Evolutionary conservation across 2,113 vertebrate genomes (phyloP).

Genomic region (Antigone vipio): DNA sequence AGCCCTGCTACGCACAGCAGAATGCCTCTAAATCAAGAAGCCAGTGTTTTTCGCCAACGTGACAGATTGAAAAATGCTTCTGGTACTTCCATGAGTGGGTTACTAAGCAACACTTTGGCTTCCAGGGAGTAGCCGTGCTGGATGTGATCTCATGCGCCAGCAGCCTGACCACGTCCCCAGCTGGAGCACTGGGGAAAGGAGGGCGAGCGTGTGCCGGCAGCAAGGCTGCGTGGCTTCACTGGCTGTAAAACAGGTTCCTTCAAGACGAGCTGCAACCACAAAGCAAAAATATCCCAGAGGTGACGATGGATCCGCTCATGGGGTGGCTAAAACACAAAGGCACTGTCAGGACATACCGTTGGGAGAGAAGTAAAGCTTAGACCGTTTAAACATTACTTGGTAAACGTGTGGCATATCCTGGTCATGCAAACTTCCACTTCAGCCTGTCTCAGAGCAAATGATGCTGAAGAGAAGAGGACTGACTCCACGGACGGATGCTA

Average conservation of each 20-base stretch:
- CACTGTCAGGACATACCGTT: rapidly evolving
- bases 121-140: slow-evolving; percentile 56
- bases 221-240: background rate
- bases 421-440: background rate
- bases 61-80: slow-evolving; percentile 68
- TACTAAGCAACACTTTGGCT: slow-evolving; percentile 69
- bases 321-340: background rate
- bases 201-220: background rate
- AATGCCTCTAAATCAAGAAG: slow-evolving; percentile 63
- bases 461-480: background rate
- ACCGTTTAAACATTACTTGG: background rate
- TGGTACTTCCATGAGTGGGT: slow-evolving; percentile 62
- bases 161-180: slow-evolving; percentile 53
- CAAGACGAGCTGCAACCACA: background rate
- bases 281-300: background rate
- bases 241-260: background rate
- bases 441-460: background rate
- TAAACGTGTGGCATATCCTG: background rate
- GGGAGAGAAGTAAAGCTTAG: background rate
- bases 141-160: slow-evolving; percentile 30
- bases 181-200: slow-evolving; percentile 17
- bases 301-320: rapidly evolving
- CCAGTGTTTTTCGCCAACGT: slow-evolving; percentile 31
- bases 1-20: background rate
- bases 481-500: background rate